Evolutionary conservation across 2,888 invertebrate genomes (phyloP), one percentile per base, ranked within the genome.

Genomic region (Frankliniella intonsa): DNA sequence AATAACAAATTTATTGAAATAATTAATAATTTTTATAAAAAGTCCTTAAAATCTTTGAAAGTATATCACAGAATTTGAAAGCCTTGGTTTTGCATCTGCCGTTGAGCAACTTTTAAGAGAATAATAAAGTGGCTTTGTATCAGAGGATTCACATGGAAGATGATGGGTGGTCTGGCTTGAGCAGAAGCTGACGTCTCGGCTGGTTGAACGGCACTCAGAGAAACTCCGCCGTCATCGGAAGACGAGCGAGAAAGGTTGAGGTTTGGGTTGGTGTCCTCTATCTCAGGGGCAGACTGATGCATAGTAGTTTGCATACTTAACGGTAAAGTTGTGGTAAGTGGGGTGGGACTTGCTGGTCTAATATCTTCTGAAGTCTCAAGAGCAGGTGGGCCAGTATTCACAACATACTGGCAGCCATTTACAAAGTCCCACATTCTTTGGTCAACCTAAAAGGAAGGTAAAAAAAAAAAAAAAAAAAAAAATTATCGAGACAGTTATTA

Each of bases 121-220:
- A 89, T 89, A 79, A 90, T 85, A 84, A 91, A 89, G 86, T 91
- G 90, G 86, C 90, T 90, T 82, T 90, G 89, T 80, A 88, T 86
- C 83, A 88, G 88, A 11, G 89, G 88, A 84, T 19, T 88, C 85
- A 83, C 84, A 84, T 81, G 82, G 65, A 84, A 85, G 84, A 25
- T 88, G 84, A 9, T 87, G 86, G 83, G 87, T 86, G 50, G 88
- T 88, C 25, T 88, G 17, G 50, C 80, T 55, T 65, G 82, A 88
- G 90, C 87, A 88, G 87, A 0, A 89, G 89, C 51, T 87, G 88
- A 0, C 91, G 89, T 82, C 49, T 49, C 65, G 38, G 49, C 76
- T 65, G 62, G 50, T 49, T 14, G 8, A 38, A 76, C 65, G 12
- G 81, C 49, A 81, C 62, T 22, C 69, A 38, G 27, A 25, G 25